These are phyloP conservation scores for Dicaeum eximium DNA, from an alignment of 2,113 vertebrate species.

Conservation along the genomic window DNA sequence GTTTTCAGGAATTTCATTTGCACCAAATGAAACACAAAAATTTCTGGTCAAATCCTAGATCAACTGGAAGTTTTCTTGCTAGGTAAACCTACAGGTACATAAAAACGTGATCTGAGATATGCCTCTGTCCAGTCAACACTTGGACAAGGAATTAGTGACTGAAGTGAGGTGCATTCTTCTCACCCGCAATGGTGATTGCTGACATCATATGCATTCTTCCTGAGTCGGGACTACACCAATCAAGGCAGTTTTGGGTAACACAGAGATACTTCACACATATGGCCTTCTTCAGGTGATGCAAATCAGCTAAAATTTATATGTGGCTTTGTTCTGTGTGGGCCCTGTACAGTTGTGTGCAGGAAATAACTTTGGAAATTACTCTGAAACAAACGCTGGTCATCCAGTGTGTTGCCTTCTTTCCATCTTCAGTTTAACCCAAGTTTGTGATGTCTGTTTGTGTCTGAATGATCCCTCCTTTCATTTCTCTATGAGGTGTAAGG, in stretches of 20 bases:
- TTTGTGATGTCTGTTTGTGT: not conserved
- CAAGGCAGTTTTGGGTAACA: not conserved
- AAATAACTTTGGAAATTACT: not conserved
- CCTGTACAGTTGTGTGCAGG: not conserved
- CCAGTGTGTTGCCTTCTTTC: not conserved
- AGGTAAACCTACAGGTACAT: not conserved
- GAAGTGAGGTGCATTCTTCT: not conserved
- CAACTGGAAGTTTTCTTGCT: not conserved
- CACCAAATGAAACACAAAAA: not conserved
- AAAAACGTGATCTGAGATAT: not conserved
- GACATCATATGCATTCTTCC: not conserved
- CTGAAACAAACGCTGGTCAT: not conserved
- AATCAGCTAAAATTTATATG: not conserved
- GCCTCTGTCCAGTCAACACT: not conserved
- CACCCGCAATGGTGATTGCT: not conserved
- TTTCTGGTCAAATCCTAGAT: not conserved
- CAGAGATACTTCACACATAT: not conserved
- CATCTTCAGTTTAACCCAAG: not conserved
- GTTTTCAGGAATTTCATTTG: not conserved
- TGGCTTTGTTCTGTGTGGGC: not conserved
- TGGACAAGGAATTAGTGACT: not conserved
- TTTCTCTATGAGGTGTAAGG: fast-evolving
- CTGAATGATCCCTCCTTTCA: not conserved
- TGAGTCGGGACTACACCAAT: not conserved
- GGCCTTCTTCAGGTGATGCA: not conserved